These are phyloP conservation scores for Drosophila maculinotata DNA, from an alignment of 2,888 invertebrate genomes.

Conservation along the genomic window DNA sequence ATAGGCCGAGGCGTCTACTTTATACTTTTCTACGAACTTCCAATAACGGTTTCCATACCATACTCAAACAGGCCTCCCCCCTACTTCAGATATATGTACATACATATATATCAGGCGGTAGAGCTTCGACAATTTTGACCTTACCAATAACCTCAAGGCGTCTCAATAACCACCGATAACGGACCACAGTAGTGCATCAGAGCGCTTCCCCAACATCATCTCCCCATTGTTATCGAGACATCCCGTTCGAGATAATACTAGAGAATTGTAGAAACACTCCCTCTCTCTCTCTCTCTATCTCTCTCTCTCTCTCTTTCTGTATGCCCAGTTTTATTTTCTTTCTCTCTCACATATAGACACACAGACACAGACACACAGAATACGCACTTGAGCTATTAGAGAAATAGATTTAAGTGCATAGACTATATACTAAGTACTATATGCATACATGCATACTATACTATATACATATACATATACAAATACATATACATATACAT, in stretches of 20 bases:
- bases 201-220: conserved; percentile 34
- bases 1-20: conserved; percentile 34
- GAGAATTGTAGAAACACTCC: conserved; percentile 22
- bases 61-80: neutral
- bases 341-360: neutral
- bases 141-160: conserved; percentile 30
- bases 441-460: conserved; percentile 27
- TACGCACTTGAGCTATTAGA: conserved; percentile 42
- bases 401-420: conserved; percentile 43
- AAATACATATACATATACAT: conserved; percentile 2
- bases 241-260: conserved; percentile 2
- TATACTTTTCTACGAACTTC: conserved; percentile 52
- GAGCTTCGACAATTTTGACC: conserved; percentile 1
- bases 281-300: neutral
- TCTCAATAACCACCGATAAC: conserved; percentile 64
- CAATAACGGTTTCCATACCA: conserved; percentile 65
- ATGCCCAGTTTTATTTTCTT: neutral
- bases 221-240: conserved; percentile 43
- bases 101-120: conserved; percentile 10
- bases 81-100: conserved; percentile 11
- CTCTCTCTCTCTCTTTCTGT: conserved; percentile 1
- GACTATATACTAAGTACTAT: conserved; percentile 49
- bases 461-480: conserved; percentile 23
- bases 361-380: conserved; percentile 3
- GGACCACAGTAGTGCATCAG: conserved; percentile 63